phyloP scores from a whole-genome alignment of 2,113 vertebrate genomes.

The Micromys minutus region DNA sequence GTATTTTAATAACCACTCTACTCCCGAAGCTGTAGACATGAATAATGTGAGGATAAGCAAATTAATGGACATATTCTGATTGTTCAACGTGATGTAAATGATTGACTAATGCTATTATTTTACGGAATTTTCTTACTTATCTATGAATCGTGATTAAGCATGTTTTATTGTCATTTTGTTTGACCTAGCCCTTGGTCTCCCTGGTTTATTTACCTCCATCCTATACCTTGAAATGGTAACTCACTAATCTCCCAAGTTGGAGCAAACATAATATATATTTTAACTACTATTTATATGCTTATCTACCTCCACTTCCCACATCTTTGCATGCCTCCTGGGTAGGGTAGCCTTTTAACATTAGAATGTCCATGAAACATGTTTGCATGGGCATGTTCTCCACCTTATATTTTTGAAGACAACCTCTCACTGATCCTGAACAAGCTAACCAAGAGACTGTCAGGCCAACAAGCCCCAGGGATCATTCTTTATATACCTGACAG shows the following conservation, averaged over 20 bases:
- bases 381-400: not conserved
- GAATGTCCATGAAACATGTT: not conserved
- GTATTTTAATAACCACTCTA: not conserved
- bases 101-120: not conserved
- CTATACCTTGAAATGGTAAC: not conserved
- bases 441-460: no score
- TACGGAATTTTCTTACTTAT: not conserved
- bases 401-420: not conserved
- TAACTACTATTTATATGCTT: not conserved
- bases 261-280: not conserved
- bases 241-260: accelerated
- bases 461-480: no score
- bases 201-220: not conserved
- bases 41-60: not conserved
- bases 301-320: accelerated
- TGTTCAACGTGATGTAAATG: not conserved
- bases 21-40: not conserved
- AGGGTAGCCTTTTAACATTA: not conserved
- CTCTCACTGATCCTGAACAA: no score
- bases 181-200: not conserved
- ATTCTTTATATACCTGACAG: not conserved
- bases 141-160: not conserved
- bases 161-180: not conserved
- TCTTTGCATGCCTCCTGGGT: not conserved
- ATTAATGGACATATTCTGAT: not conserved